Conservation (phyloP, 1,140 invertebrate genomes). For the Carcinoscorpius rotundicauda region DNA sequence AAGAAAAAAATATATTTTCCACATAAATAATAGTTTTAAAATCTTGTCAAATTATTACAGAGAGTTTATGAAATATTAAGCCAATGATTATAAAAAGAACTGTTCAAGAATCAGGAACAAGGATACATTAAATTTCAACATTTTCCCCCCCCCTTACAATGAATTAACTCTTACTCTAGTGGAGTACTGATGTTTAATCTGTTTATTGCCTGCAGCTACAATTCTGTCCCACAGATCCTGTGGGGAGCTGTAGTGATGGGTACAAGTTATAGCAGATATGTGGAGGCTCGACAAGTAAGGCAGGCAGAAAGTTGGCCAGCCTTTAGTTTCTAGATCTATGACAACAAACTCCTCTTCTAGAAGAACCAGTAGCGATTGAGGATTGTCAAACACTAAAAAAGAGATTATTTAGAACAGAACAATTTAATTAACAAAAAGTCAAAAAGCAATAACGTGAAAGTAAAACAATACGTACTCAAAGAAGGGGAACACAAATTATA, state of each 20-base stretch:
- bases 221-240: constrained; percentile 60
- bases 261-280: constrained; percentile 69
- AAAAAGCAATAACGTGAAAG: neutral
- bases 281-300: constrained; percentile 88
- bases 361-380: constrained; percentile 55
- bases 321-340: constrained; percentile 62
- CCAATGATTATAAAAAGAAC: too few relatives aligned
- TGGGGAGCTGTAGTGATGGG: constrained; percentile 57
- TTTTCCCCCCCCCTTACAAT: too few relatives aligned
- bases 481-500: too few relatives aligned
- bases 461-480: too few relatives aligned
- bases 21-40: too few relatives aligned
- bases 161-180: too few relatives aligned
- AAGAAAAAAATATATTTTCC: too few relatives aligned
- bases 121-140: too few relatives aligned
- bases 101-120: too few relatives aligned
- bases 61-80: too few relatives aligned
- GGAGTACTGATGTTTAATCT: constrained; percentile 34
- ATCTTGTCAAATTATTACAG: too few relatives aligned
- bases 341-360: constrained; percentile 87
- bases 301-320: constrained; percentile 61
- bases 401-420: neutral
- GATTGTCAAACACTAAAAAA: constrained; percentile 38
- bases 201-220: constrained; percentile 45
- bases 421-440: neutral